phyloP scores from a whole-genome alignment of 2,888 invertebrate species.

The Coenonympha arcania region DNA sequence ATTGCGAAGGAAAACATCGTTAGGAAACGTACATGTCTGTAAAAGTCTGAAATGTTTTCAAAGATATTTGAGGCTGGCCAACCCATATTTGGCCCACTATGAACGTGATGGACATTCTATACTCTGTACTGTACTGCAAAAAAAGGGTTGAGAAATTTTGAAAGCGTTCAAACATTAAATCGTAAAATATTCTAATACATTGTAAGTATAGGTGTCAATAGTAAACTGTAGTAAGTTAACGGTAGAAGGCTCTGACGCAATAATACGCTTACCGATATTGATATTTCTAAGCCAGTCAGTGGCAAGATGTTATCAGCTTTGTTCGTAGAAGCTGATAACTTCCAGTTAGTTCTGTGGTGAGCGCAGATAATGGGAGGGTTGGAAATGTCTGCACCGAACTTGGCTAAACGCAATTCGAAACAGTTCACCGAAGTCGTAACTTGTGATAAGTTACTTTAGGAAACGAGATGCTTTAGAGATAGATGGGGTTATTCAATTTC shows the following conservation, averaged over 20 bases:
- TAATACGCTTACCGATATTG: slow-evolving; percentile 1
- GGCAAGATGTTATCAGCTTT: slow-evolving; percentile 11
- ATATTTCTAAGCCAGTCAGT: slow-evolving; percentile 5
- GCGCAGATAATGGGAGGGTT: slow-evolving; percentile 13
- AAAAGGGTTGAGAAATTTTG: too few relatives aligned
- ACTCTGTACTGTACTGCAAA: too few relatives aligned
- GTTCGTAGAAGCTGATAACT: slow-evolving; percentile 9
- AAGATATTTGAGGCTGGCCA: too few relatives aligned
- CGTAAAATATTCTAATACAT: too few relatives aligned
- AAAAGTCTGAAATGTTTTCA: too few relatives aligned
- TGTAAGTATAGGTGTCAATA: too few relatives aligned
- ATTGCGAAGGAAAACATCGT: too few relatives aligned
- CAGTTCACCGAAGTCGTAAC: background rate
- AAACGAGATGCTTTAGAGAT: slow-evolving; percentile 3
- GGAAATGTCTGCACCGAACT: slow-evolving; percentile 7
- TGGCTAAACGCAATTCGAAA: background rate
- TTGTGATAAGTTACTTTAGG: slow-evolving; percentile 1
- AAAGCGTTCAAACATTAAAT: too few relatives aligned
- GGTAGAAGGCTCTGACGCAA: background rate
- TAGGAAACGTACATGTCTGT: too few relatives aligned
- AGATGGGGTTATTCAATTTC: background rate
- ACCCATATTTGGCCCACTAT: too few relatives aligned
- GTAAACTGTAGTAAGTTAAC: background rate
- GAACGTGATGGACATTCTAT: too few relatives aligned
- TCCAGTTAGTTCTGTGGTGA: slow-evolving; percentile 5